phyloP scores from a whole-genome alignment of 2,113 vertebrate genomes.

The Serilophus lunatus region DNA sequence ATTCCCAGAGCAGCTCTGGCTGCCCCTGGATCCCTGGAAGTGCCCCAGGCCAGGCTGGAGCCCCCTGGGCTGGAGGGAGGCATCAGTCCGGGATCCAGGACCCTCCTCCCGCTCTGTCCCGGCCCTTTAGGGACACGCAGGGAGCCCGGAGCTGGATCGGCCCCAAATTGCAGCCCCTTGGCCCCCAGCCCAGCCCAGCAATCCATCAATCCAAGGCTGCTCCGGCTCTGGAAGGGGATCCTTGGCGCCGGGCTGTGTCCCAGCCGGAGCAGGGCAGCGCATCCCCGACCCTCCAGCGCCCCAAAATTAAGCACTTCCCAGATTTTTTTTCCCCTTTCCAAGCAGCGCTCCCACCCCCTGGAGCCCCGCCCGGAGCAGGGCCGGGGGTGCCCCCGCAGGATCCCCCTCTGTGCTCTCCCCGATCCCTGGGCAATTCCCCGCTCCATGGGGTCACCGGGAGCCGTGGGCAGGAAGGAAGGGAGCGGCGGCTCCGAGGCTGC shows the following conservation, averaged over 20 bases:
- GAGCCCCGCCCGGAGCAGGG: fast-evolving
- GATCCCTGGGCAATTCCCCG: fast-evolving
- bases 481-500: neutral
- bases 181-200: neutral
- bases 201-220: neutral
- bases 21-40: neutral
- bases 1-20: neutral
- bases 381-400: neutral
- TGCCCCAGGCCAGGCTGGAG: neutral
- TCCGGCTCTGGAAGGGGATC: neutral
- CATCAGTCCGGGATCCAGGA: neutral
- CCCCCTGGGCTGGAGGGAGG: fast-evolving
- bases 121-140: neutral
- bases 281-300: neutral
- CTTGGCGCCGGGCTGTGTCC: neutral
- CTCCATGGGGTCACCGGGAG: neutral
- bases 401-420: neutral
- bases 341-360: neutral
- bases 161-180: neutral
- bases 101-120: neutral
- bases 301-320: neutral
- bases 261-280: fast-evolving
- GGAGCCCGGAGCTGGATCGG: neutral
- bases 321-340: fast-evolving
- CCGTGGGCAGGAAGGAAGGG: neutral